Conservation (phyloP, 1,140 invertebrate genomes). For the Oncopeltus fasciatus region DNA sequence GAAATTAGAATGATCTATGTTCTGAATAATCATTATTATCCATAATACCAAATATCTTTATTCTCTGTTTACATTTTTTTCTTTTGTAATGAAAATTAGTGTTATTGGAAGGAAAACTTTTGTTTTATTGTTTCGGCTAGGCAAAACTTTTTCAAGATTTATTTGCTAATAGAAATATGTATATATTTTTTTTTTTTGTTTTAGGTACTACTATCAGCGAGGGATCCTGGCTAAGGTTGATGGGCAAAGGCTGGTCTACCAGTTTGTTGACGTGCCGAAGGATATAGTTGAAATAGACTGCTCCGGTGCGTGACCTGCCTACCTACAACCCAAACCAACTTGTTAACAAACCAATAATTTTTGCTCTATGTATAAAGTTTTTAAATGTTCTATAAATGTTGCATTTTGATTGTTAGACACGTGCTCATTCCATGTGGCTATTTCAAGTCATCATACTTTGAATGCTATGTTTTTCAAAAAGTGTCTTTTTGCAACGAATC, state of each 20-base stretch:
- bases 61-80: too few relatives aligned
- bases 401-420: constrained; percentile 2
- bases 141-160: too few relatives aligned
- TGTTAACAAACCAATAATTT: neutral
- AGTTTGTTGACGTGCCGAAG: constrained; percentile 98
- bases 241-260: constrained; percentile 95
- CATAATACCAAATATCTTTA: too few relatives aligned
- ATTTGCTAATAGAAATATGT: too few relatives aligned
- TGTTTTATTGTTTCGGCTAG: too few relatives aligned
- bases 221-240: constrained; percentile 98
- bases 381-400: constrained; percentile 1
- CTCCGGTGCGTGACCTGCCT: constrained; percentile 56
- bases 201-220: constrained; percentile 94
- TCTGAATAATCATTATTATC: too few relatives aligned
- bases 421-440: constrained; percentile 14
- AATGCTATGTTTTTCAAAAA: constrained; percentile 14
- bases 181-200: too few relatives aligned
- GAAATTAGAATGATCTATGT: too few relatives aligned
- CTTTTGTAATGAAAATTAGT: too few relatives aligned
- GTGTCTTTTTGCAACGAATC: constrained; percentile 24
- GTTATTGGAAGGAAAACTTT: too few relatives aligned
- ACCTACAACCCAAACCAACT: neutral
- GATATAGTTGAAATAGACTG: constrained; percentile 96
- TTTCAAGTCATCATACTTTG: neutral
- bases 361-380: constrained; percentile 3